These are phyloP conservation scores for Oophaga pumilio DNA, from an alignment of 2,113 vertebrate genomes.

Conservation along the genomic window DNA sequence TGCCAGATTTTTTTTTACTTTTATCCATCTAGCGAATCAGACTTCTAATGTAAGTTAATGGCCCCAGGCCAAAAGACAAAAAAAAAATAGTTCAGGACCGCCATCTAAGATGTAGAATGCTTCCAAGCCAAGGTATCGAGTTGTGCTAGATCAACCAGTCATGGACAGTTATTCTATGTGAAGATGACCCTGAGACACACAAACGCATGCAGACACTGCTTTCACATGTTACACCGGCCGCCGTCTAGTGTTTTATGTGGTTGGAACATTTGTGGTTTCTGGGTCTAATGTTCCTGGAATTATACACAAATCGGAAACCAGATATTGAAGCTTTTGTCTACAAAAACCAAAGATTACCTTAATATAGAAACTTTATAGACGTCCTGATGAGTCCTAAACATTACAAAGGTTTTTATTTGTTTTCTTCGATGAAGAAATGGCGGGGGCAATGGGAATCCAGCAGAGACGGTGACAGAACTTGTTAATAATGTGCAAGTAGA, in stretches of 20 bases:
- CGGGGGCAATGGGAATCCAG: too few species aligned
- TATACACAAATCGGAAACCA: conserved; percentile 4
- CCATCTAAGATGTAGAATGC: background rate
- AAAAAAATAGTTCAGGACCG: too few species aligned
- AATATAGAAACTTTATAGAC: background rate
- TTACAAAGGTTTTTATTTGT: background rate
- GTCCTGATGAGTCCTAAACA: background rate
- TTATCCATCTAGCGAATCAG: too few species aligned
- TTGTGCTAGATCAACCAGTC: background rate
- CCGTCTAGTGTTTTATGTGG: background rate
- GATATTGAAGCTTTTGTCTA: background rate
- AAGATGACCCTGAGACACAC: background rate
- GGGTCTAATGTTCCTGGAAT: background rate
- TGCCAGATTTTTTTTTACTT: too few species aligned
- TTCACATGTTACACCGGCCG: background rate
- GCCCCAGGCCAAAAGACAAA: too few species aligned
- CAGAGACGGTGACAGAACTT: too few species aligned
- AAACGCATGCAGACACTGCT: too few species aligned
- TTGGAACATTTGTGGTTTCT: background rate
- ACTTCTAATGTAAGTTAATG: too few species aligned
- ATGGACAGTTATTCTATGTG: background rate
- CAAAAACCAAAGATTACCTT: background rate
- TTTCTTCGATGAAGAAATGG: background rate
- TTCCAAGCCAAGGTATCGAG: background rate
- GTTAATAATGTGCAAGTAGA: too few species aligned